These are phyloP conservation scores for Acanthococcus lagerstroemiae DNA, from an alignment of 2,888 invertebrate species.

Conservation along the genomic window DNA sequence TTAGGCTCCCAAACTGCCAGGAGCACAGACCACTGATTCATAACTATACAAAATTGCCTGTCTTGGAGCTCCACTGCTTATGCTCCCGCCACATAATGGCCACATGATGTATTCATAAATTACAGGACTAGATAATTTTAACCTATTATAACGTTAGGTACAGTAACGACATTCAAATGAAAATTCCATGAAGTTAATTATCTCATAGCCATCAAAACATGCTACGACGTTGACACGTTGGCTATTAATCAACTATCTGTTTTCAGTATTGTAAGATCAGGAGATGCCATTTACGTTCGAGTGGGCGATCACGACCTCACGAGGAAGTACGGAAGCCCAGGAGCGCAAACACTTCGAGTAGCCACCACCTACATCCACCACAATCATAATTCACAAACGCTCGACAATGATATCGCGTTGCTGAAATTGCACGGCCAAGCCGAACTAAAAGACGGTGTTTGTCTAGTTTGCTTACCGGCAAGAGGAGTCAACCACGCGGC, in stretches of 20 bases:
- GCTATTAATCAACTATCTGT: constrained; percentile 13
- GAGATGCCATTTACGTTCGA: constrained; percentile 84
- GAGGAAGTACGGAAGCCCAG: constrained; percentile 79
- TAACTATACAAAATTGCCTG: too few species aligned
- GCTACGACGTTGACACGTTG: background rate
- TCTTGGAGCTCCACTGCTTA: too few species aligned
- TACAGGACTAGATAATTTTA: too few species aligned
- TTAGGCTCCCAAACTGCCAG: too few species aligned
- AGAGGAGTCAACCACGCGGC: constrained; percentile 79
- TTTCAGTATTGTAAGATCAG: constrained; percentile 78
- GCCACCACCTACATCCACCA: constrained; percentile 91
- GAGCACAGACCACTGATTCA: too few species aligned
- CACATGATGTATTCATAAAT: too few species aligned
- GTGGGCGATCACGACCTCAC: constrained; percentile 89
- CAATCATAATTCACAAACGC: constrained; percentile 87
- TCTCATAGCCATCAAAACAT: too few species aligned
- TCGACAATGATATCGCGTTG: constrained; percentile 88
- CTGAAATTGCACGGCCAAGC: constrained; percentile 81
- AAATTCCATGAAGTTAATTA: too few species aligned
- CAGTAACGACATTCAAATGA: too few species aligned
- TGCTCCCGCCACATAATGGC: too few species aligned
- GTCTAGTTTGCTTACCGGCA: constrained; percentile 78
- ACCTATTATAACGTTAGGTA: too few species aligned
- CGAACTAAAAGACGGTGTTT: constrained; percentile 74
- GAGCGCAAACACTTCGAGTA: constrained; percentile 79